Base-by-base conservation (phyloP, 2,888 invertebrate species). In the Rhagonycha lutea region DNA sequence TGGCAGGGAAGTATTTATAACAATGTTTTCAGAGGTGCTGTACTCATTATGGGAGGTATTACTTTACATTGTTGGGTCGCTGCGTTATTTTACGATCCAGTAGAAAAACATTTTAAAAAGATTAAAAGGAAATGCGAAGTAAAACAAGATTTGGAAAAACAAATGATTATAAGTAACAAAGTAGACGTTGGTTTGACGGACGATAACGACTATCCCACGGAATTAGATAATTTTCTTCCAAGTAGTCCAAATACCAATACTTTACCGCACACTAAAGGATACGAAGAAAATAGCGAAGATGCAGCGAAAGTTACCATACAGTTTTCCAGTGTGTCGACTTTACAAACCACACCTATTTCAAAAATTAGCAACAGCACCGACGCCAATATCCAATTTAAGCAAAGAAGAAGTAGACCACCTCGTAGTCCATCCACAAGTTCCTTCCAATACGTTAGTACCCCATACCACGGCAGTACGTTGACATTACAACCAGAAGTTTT, bases 41-140 rank as follows among this genome's bases (percentile, higher is more conserved):
- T 95, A 5, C 88, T 96, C 26, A 91, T 96, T 73, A 92, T 96
- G 89, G 96, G 96, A 24, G 96, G 93, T 11, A 89, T 96, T 14
- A 94, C 95, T 82, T 87, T 96, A 68, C 95, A 96, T 86, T 94
- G 95, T 0, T 94, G 95, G 91, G 94, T 95, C 10, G 94, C 95
- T 0, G 95, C 96, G 3, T 86, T 96, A 12, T 92, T 96, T 68
- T 96, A 96, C 87, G 94, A 96, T 78, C 96, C 96, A 0, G 96
- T 96, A 0, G 94, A 94, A 79, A 92, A 92, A 80, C 96, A 96
- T 84, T 91, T 95, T 92, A 91, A 94, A 79, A 90, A 91, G 83
- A 92, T 92, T 73, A 91, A 88, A 5, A 87, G 86, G 67, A 85
- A 84, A 65, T 80, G 82, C 4, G 86, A 87, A 68, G n/a, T n/a